Conservation (phyloP, 1,140 invertebrate genomes). For the Drosophila cardini region DNA sequence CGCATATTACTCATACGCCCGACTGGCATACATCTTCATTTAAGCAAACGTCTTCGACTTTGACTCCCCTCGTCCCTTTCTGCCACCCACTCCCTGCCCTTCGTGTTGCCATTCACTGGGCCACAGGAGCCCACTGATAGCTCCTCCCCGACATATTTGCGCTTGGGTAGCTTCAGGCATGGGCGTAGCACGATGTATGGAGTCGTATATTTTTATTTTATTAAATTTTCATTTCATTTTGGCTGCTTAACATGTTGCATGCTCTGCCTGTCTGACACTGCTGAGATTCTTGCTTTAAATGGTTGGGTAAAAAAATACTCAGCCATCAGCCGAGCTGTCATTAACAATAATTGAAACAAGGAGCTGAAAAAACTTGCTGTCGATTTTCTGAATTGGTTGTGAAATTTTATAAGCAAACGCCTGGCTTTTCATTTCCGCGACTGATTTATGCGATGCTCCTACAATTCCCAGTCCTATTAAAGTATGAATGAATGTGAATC, state of each 20-base stretch:
- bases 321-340: conserved; percentile 43
- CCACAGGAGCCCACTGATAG: neutral
- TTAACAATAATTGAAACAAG: conserved; percentile 72
- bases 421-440: conserved; percentile 41
- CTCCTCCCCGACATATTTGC: neutral
- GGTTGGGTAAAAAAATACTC: neutral
- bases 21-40: conserved; percentile 80
- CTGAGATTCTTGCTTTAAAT: conserved; percentile 29
- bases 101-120: neutral
- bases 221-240: conserved; percentile 83
- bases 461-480: conserved; percentile 47
- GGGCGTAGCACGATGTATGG: conserved; percentile 7
- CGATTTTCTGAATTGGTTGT: conserved; percentile 69
- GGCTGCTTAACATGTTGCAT: conserved; percentile 78
- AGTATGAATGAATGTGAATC: conserved; percentile 46
- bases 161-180: conserved; percentile 11
- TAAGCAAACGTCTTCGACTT: conserved; percentile 68
- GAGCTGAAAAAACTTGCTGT: conserved; percentile 40
- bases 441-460: conserved; percentile 42
- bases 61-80: neutral
- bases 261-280: conserved; percentile 6
- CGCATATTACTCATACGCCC: conserved; percentile 82
- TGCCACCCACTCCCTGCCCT: neutral
- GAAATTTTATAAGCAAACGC: conserved; percentile 59
- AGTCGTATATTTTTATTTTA: conserved; percentile 74